phyloP scores from a whole-genome alignment of 2,113 vertebrate genomes.

The Cololabis saira region DNA sequence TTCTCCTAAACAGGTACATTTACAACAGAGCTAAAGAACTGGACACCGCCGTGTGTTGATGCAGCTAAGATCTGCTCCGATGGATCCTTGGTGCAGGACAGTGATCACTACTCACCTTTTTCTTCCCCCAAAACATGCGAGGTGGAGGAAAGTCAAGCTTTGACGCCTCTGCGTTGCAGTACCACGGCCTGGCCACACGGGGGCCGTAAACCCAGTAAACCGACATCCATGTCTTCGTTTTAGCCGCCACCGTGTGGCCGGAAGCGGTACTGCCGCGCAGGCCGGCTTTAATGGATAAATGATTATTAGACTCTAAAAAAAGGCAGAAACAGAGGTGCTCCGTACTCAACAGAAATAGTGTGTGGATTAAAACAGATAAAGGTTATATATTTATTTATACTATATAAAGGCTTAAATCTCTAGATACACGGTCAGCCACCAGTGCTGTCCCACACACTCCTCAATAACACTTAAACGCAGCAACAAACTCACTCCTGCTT shows the following conservation, averaged over 20 bases:
- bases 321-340: constrained; percentile 63
- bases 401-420: constrained; percentile 72
- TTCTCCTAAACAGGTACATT: constrained; percentile 45
- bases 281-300: constrained; percentile 49
- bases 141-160: constrained; percentile 43
- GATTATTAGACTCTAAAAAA: constrained; percentile 40
- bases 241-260: too few relatives aligned
- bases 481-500: constrained; percentile 58
- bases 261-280: too few relatives aligned
- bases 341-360: constrained; percentile 66
- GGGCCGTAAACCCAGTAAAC: too few relatives aligned
- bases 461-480: constrained; percentile 55
- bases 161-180: too few relatives aligned
- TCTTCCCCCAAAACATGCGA: constrained; percentile 30
- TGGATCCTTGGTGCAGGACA: constrained; percentile 30
- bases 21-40: constrained; percentile 65
- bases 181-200: too few relatives aligned
- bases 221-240: too few relatives aligned
- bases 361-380: constrained; percentile 72
- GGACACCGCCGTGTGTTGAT: constrained; percentile 51
- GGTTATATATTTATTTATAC: constrained; percentile 61
- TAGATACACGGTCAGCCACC: constrained; percentile 71
- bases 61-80: not conserved
- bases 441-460: constrained; percentile 74
- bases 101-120: constrained; percentile 42